A percentile compares a stretch with the other conserved stretches of the same genome.
These are phyloP conservation scores for Argyra leucocephala DNA, from an alignment of 2,888 invertebrate species.

Conservation along the genomic window DNA sequence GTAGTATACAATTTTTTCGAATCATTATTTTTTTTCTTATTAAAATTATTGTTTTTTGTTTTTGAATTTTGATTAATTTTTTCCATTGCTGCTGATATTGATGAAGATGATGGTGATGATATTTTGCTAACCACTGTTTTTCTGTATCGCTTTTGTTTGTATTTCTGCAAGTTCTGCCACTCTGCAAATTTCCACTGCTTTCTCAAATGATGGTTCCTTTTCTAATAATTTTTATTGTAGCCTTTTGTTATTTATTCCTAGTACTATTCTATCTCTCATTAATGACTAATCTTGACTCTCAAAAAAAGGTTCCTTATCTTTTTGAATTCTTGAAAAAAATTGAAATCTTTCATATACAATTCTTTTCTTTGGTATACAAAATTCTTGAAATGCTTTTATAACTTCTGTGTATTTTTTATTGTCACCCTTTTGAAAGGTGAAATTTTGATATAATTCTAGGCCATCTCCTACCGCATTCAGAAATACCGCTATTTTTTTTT, in stretches of 20 bases:
- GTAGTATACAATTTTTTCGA: background rate
- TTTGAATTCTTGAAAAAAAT: background rate
- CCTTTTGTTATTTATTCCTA: background rate
- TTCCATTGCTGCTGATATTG: background rate
- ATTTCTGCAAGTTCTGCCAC: background rate
- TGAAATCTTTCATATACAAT: background rate
- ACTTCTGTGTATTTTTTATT: background rate
- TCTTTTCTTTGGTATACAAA: no score
- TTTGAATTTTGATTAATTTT: no score
- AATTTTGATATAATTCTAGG: background rate
- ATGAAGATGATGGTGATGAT: background rate
- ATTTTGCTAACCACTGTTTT: background rate
- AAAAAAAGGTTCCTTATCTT: background rate
- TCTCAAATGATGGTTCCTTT: background rate
- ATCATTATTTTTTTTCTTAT: background rate
- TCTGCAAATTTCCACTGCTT: background rate
- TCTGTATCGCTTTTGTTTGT: background rate
- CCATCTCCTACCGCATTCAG: background rate
- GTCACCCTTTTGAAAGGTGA: background rate
- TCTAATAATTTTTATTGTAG: background rate
- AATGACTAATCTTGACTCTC: background rate
- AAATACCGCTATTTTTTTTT: background rate
- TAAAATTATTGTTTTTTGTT: background rate
- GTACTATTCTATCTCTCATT: background rate
- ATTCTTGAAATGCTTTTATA: background rate